Percentiles rank a stretch among this genome's conserved stretches.
These are phyloP conservation scores for Cryptops parisi DNA, from an alignment of 2,888 invertebrate species.

Conservation along the genomic window DNA sequence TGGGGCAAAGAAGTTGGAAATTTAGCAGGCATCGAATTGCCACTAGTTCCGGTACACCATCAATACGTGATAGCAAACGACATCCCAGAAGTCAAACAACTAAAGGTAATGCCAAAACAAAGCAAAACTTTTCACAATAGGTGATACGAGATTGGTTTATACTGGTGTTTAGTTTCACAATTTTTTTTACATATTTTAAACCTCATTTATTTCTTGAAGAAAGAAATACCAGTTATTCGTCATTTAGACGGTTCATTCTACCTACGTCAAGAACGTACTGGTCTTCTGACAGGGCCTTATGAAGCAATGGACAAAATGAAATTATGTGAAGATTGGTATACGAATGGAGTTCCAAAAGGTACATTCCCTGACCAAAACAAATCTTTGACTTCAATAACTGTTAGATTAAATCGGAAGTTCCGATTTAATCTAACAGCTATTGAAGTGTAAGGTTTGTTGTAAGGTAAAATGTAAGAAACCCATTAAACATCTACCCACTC, in stretches of 20 bases:
- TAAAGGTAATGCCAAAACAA: no score
- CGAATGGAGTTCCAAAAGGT: conserved; percentile 31
- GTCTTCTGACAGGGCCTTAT: conserved; percentile 34
- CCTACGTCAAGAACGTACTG: conserved; percentile 30
- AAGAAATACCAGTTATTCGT: conserved; percentile 32
- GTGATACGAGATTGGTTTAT: not conserved
- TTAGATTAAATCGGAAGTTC: not conserved
- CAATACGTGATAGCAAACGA: conserved; percentile 33
- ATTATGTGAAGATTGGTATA: conserved; percentile 32
- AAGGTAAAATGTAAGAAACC: no score
- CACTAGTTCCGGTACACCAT: conserved; percentile 35
- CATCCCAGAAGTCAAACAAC: conserved; percentile 25
- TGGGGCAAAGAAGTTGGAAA: conserved; percentile 35
- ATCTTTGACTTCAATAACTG: not conserved
- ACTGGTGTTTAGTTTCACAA: not conserved
- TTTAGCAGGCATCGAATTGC: conserved; percentile 30
- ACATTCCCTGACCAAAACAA: not conserved
- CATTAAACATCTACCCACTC: not conserved
- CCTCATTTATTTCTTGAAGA: conserved; percentile 18
- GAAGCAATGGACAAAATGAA: conserved; percentile 30
- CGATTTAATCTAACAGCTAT: not conserved
- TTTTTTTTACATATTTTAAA: not conserved
- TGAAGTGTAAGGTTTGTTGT: no score
- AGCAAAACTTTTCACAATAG: no score
- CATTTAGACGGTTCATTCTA: conserved; percentile 36